These are phyloP conservation scores for Rhegmatorhina hoffmannsi DNA, from an alignment of 2,113 vertebrate species.

Conservation along the genomic window DNA sequence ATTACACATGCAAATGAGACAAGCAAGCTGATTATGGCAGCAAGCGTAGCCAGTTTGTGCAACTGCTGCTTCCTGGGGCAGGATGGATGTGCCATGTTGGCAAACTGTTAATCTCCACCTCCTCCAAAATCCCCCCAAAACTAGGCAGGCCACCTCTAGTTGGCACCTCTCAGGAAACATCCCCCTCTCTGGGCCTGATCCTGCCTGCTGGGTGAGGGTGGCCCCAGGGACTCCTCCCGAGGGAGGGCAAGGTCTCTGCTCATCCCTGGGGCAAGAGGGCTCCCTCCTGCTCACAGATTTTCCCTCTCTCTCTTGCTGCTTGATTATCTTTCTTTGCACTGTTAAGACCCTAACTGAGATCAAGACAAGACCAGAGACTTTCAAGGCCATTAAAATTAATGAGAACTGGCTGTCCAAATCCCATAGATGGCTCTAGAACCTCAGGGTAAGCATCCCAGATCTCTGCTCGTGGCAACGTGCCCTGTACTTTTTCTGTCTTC, in stretches of 20 bases:
- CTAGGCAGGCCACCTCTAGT: not conserved
- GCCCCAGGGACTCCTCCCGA: not conserved
- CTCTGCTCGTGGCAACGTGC: constrained; percentile 35
- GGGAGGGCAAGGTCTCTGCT: not conserved
- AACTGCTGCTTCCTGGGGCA: not conserved
- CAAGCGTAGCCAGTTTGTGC: not conserved
- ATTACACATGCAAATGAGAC: constrained; percentile 43
- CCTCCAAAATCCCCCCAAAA: not conserved
- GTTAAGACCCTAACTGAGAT: not conserved
- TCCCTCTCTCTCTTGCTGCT: not conserved
- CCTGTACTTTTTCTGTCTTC: constrained; percentile 56
- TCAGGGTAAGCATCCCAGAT: constrained; percentile 31
- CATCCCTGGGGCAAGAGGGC: not conserved
- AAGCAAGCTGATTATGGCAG: not conserved
- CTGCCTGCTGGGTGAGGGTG: not conserved
- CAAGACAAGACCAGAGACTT: not conserved
- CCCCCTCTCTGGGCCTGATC: not conserved
- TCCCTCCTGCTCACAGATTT: not conserved
- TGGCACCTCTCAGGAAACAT: not conserved
- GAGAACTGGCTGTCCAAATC: not conserved
- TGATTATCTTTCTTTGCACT: not conserved
- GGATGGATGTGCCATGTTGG: not conserved
- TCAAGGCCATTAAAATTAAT: not conserved
- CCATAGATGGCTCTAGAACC: constrained; percentile 62
- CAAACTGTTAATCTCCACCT: not conserved